phyloP scores from a whole-genome alignment of 2,888 invertebrate species.

The Thereva nobilitata region DNA sequence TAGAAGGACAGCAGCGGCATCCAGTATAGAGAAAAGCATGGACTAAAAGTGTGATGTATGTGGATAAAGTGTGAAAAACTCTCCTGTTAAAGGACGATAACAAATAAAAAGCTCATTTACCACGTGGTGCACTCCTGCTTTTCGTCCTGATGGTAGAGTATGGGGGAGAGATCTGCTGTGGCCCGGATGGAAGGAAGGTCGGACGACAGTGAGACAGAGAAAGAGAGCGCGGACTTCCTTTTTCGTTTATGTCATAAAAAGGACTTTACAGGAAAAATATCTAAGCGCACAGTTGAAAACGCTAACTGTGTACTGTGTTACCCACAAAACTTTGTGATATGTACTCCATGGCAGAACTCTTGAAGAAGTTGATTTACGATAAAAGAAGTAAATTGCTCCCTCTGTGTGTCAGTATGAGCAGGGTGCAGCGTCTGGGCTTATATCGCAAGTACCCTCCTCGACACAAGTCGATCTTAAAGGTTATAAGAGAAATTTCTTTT shows the following conservation, averaged over 20 bases:
- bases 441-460: background rate
- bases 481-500: conserved; percentile 5
- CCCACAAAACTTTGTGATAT: conserved; percentile 25
- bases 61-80: conserved; percentile 25
- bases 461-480: background rate
- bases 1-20: background rate
- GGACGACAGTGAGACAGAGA: no score
- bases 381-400: conserved; percentile 31
- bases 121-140: conserved; percentile 30
- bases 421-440: background rate
- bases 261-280: conserved; percentile 16
- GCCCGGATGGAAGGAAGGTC: no score
- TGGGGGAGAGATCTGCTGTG: no score
- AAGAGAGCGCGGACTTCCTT: no score
- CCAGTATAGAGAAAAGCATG: background rate
- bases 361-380: conserved; percentile 31
- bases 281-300: conserved; percentile 1
- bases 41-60: conserved; percentile 14
- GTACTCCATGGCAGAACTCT: background rate
- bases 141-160: no score
- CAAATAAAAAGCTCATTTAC: conserved; percentile 36
- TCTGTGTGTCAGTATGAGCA: background rate
- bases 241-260: conserved; percentile 18
- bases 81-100: conserved; percentile 26
- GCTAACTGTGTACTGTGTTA: conserved; percentile 8